phyloP scores from a whole-genome alignment of 1,140 invertebrate species.

The Pseudomyrmex concolor region DNA sequence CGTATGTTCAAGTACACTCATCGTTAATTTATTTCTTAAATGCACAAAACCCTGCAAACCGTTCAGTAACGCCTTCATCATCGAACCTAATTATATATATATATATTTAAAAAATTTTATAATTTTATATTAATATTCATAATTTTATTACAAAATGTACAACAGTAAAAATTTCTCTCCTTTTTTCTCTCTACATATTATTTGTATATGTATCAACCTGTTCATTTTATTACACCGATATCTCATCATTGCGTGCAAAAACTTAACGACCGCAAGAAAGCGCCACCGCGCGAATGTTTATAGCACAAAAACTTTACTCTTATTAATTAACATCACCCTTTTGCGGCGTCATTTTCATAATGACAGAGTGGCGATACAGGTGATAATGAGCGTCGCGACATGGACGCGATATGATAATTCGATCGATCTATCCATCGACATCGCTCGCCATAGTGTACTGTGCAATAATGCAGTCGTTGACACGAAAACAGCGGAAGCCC shows the following conservation, averaged over 20 bases:
- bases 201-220: neutral
- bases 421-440: conserved; percentile 52
- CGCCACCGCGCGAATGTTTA: neutral
- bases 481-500: conserved; percentile 53
- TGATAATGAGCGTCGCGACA: conserved; percentile 36
- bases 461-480: conserved; percentile 44
- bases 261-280: neutral
- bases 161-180: neutral
- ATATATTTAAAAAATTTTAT: no score
- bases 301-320: neutral
- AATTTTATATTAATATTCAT: neutral
- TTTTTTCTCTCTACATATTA: neutral
- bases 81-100: no score
- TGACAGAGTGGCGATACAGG: conserved; percentile 33
- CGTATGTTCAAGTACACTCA: no score
- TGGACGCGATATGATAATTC: conserved; percentile 32
- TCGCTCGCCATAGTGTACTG: conserved; percentile 6
- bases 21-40: no score
- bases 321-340: conserved; percentile 36
- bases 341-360: conserved; percentile 35
- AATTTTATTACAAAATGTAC: neutral
- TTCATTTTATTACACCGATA: neutral
- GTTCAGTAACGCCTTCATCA: no score
- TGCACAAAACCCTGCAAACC: no score
- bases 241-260: conserved; percentile 1